Evolutionary conservation across 1,140 invertebrate species (phyloP).

Genomic region (Drosophila serrata): DNA sequence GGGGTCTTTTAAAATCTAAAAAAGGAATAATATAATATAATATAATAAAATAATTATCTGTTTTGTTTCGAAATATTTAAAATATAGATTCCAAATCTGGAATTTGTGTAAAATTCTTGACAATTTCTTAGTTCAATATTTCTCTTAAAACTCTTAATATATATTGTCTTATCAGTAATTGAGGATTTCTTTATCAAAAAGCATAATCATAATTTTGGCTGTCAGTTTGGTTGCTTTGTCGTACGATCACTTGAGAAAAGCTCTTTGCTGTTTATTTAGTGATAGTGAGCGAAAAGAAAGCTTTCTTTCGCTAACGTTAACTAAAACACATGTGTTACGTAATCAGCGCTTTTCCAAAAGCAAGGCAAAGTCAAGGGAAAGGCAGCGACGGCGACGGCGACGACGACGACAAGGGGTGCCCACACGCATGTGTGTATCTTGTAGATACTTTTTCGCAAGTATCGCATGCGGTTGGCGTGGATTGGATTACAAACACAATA

Average conservation of each 20-base stretch:
- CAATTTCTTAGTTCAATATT: not conserved
- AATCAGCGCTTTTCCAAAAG: slow-evolving; percentile 9
- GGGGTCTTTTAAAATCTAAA: too few species aligned
- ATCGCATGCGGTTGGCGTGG: slow-evolving; percentile 31
- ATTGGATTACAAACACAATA: slow-evolving; percentile 64
- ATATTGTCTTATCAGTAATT: not conserved
- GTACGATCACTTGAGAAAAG: not conserved
- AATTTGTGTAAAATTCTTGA: not conserved
- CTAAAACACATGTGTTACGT: slow-evolving; percentile 17
- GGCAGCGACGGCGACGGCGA: not conserved
- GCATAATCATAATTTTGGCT: not conserved
- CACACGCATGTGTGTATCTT: slow-evolving; percentile 23
- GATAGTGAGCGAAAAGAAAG: slow-evolving; percentile 1
- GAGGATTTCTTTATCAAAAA: not conserved
- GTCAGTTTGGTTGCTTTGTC: too few species aligned
- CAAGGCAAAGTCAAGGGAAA: slow-evolving; percentile 6
- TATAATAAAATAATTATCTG: too few species aligned
- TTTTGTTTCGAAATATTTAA: not conserved
- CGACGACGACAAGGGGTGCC: not conserved
- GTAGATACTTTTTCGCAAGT: slow-evolving; percentile 27
- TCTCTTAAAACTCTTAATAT: not conserved
- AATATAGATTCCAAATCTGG: not conserved
- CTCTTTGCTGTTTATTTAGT: not conserved
- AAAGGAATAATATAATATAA: too few species aligned
- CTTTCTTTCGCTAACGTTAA: slow-evolving; percentile 9